Evolutionary conservation across 2,888 invertebrate genomes (phyloP).

Genomic region (Nycteola revayana): DNA sequence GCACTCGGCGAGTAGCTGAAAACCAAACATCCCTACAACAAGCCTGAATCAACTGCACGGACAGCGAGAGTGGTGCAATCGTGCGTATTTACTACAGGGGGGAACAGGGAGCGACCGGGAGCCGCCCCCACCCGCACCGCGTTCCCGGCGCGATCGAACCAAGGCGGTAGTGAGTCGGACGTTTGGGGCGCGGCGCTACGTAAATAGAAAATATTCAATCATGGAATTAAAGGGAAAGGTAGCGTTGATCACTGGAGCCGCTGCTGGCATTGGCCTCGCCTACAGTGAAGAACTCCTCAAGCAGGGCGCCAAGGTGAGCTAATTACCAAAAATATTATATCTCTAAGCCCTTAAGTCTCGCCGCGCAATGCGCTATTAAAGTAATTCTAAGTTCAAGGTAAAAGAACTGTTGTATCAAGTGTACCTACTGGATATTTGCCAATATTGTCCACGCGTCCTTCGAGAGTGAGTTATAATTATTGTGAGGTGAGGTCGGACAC

Average conservation of each 20-base stretch:
- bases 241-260: constrained; percentile 87
- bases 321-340: constrained; percentile 15
- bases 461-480: constrained; percentile 13
- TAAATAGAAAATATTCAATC: constrained; percentile 37
- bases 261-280: constrained; percentile 87
- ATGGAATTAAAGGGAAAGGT: constrained; percentile 90
- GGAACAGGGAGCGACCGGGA: constrained; percentile 51
- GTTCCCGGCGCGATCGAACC: constrained; percentile 67
- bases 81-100: constrained; percentile 75
- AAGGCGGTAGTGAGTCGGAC: constrained; percentile 48
- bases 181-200: constrained; percentile 53
- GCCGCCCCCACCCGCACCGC: constrained; percentile 38
- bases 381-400: constrained; percentile 62
- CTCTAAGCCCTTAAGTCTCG: no score
- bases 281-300: constrained; percentile 87
- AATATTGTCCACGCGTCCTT: constrained; percentile 20
- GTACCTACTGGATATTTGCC: constrained; percentile 40
- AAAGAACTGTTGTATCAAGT: constrained; percentile 52
- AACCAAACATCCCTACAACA: constrained; percentile 21
- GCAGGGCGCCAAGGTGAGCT: constrained; percentile 87
- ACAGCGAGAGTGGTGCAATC: constrained; percentile 63
- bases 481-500: constrained; percentile 3
- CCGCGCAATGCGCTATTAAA: constrained; percentile 32
- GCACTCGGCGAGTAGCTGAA: constrained; percentile 13
- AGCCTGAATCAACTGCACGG: constrained; percentile 54